Base-by-base conservation (phyloP, 2,113 vertebrate species). In the Antigone vipio region DNA sequence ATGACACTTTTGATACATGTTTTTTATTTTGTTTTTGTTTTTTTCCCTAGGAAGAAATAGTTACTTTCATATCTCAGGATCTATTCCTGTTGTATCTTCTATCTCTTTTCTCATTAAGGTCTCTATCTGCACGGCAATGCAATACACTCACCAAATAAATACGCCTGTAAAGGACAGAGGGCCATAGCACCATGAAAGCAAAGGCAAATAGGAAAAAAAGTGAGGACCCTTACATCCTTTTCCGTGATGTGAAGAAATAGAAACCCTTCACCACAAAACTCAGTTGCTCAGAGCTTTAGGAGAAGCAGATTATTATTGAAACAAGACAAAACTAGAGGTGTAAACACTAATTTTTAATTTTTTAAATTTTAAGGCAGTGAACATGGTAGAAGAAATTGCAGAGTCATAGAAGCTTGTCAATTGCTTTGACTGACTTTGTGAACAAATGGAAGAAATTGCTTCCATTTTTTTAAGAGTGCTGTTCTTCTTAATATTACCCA, bases 401-500 rank as follows among this genome's bases (percentile, higher is more conserved):
- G 30, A 85, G 58, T 35, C 35, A 7, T 62, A 17, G 29, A 79
- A 83, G 12, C 13, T 47, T 83, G 42, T 77, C 21, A 49, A 14
- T 91, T 62, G 18, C 42, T 85, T 94, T 76, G 53, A 20, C 9
- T 74, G 69, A 52, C 44, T 56, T 80, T 67, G 30, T 60, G 74
- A 88, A 58, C 15, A 90, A 58, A 42, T 30, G 42, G 67, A 85
- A 85, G 19, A 86, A 90, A 85, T 66, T 73, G 12, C n/a, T 92
- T 82, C 30, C 0, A 26, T 69, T 83, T 84, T 58, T 58, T 14
- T 44, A 49, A 53, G 87, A 84, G 15, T 76, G 27, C 35, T 45
- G 5, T 11, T 88, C 45, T 60, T 44, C 7, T 12, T 49, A 60
- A 40, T 44, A 58, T 26, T 85, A 75, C 14, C 56, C 27, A 72